Conservation (phyloP, 2,888 invertebrate species). For the Allacma fusca region DNA sequence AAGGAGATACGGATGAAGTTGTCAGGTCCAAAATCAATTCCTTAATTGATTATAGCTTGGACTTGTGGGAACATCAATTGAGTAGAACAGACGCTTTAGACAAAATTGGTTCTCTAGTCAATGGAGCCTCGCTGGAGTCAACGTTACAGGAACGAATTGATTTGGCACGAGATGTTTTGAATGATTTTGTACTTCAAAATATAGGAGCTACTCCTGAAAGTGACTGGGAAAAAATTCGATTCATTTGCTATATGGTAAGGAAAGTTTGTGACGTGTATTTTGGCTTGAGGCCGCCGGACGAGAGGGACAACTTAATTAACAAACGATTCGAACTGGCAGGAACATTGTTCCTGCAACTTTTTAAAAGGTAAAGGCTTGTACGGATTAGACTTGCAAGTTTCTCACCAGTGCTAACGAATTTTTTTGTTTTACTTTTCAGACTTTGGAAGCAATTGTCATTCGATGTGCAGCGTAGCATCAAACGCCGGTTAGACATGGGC, state of each 20-base stretch:
- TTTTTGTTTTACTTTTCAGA: conserved; percentile 60
- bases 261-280: conserved; percentile 69
- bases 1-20: conserved; percentile 29
- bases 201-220: conserved; percentile 71
- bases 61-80: conserved; percentile 62
- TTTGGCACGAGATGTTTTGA: conserved; percentile 69
- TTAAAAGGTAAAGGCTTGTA: conserved; percentile 26
- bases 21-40: neutral
- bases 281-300: conserved; percentile 69
- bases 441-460: conserved; percentile 68
- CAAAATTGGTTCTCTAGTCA: conserved; percentile 20
- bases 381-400: too few relatives aligned
- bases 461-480: conserved; percentile 69
- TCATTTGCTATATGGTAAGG: conserved; percentile 71
- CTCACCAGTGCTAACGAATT: neutral
- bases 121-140: neutral
- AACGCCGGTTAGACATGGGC: conserved; percentile 70
- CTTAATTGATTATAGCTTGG: conserved; percentile 61
- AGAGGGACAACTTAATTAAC: conserved; percentile 72
- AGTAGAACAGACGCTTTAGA: conserved; percentile 14
- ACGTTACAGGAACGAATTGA: neutral
- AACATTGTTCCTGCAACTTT: conserved; percentile 70
- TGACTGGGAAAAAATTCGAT: conserved; percentile 71
- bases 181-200: conserved; percentile 71
- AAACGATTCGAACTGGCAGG: conserved; percentile 71